Evolutionary conservation across 2,113 vertebrate genomes (phyloP).

Genomic region (Tringa solitaria): DNA sequence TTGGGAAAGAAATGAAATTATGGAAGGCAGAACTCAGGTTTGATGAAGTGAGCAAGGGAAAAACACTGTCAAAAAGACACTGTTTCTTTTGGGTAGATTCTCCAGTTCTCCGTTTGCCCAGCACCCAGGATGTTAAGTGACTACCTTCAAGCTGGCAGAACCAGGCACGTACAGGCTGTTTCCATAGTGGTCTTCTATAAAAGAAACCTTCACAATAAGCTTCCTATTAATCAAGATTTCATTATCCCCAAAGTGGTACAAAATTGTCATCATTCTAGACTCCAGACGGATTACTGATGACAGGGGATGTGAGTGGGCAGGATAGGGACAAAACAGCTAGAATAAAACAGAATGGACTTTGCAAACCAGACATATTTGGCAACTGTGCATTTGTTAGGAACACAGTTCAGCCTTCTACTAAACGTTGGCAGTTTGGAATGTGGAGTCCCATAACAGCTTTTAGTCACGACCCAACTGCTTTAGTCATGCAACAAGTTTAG

Average conservation of each 20-base stretch:
- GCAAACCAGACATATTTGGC: neutral
- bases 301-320: slow-evolving; percentile 6
- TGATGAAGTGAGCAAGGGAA: neutral
- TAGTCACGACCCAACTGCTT: neutral
- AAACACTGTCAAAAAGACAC: neutral
- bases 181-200: neutral
- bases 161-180: neutral
- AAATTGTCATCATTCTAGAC: neutral
- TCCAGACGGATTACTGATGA: neutral
- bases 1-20: neutral
- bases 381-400: neutral
- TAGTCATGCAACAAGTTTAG: neutral
- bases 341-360: slow-evolving; percentile 22
- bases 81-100: neutral
- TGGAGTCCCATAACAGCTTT: slow-evolving; percentile 16
- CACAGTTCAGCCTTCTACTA: neutral
- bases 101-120: neutral
- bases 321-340: neutral
- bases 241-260: neutral
- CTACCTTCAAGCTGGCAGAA: neutral
- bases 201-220: neutral
- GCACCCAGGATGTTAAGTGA: neutral
- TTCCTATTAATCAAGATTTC: neutral
- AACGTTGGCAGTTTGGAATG: neutral
- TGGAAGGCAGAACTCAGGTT: neutral